Evolutionary conservation across 2,797 vertebrate genomes (phyloP).

Genomic region (Potorous gilbertii): DNA sequence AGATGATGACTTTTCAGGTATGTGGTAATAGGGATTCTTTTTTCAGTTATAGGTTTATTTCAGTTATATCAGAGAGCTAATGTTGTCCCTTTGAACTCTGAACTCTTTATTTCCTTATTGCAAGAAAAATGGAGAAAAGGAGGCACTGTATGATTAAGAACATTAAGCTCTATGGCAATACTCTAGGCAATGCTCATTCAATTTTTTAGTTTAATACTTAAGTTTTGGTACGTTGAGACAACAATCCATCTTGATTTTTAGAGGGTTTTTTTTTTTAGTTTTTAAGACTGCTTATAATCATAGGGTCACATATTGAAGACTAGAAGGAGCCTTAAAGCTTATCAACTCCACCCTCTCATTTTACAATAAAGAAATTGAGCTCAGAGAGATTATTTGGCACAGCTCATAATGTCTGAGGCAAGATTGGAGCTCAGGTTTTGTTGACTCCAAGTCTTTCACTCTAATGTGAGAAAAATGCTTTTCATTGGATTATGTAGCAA

Average conservation of each 20-base stretch:
- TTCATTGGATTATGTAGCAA: not conserved
- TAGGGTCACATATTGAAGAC: not conserved
- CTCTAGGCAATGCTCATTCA: not conserved
- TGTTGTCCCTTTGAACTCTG: not conserved
- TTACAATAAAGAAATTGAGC: not conserved
- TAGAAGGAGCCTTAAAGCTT: not conserved
- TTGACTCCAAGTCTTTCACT: not conserved
- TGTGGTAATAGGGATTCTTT: not conserved
- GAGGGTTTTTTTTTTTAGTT: no score
- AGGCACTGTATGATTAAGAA: not conserved
- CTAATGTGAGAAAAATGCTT: not conserved
- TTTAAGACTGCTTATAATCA: not conserved
- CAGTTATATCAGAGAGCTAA: not conserved
- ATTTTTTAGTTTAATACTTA: not conserved
- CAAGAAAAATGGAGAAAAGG: not conserved
- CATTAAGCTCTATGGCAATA: not conserved
- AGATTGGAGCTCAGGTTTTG: not conserved
- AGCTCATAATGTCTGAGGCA: no score
- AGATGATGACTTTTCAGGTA: not conserved
- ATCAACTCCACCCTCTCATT: not conserved
- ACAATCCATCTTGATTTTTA: not conserved
- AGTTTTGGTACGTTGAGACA: not conserved
- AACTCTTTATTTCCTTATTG: not conserved
- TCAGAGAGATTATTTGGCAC: not conserved
- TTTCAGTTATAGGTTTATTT: not conserved